Evolutionary conservation across 2,797 vertebrate genomes (phyloP).

Genomic region (Acanthis flammea): DNA sequence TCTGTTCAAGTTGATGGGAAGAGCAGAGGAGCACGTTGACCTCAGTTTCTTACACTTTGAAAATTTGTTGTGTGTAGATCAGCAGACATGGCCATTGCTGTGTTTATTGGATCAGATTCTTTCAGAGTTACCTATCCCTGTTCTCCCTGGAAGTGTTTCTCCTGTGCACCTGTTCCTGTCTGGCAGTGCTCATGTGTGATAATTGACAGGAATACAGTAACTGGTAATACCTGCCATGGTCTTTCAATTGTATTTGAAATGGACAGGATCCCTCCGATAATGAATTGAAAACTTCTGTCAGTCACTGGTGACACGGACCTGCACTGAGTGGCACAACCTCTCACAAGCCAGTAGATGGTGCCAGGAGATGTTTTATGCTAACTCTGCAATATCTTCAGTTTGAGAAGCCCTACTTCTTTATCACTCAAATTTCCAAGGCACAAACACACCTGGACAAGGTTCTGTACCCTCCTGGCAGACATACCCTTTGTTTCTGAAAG

Average conservation of each 20-base stretch:
- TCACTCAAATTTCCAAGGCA: neutral
- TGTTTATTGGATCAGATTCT: neutral
- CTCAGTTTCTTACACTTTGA: neutral
- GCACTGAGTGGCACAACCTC: neutral
- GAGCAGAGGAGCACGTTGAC: neutral
- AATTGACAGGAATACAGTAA: neutral
- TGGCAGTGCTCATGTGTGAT: neutral
- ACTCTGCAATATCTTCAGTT: neutral
- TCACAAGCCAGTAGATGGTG: constrained; percentile 44
- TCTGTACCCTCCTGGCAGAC: neutral
- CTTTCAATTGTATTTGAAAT: neutral
- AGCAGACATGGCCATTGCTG: neutral
- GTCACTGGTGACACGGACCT: neutral
- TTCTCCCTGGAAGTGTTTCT: neutral
- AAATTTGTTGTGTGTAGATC: neutral
- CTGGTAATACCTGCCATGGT: neutral
- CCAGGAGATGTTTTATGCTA: neutral
- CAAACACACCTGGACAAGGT: neutral
- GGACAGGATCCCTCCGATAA: neutral
- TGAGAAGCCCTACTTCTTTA: neutral
- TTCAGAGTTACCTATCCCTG: rapidly evolving
- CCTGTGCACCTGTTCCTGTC: neutral
- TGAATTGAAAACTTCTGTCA: neutral
- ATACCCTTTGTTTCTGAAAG: neutral
- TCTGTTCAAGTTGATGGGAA: neutral